Conservation (phyloP, 2,797 vertebrate genomes). For the Hipposideros larvatus region DNA sequence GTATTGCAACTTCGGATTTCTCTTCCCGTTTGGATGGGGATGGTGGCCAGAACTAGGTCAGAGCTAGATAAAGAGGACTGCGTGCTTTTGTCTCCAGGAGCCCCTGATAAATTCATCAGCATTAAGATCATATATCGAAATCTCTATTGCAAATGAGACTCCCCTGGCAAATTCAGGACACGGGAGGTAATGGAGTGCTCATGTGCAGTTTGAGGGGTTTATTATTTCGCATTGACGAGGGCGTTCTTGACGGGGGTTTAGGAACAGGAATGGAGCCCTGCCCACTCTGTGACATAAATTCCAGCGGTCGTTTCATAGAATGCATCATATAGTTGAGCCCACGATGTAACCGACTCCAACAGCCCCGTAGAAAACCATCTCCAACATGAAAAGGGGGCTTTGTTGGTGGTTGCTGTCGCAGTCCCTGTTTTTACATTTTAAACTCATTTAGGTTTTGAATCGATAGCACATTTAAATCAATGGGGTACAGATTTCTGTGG, state of each 20-base stretch:
- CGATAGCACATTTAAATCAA: not conserved
- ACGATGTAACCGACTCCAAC: fast-evolving
- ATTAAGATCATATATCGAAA: not conserved
- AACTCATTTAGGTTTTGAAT: constrained; percentile 3
- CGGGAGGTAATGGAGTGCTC: not conserved
- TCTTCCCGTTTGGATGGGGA: constrained; percentile 64
- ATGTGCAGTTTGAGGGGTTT: not conserved
- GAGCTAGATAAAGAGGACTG: constrained; percentile 15
- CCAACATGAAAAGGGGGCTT: not conserved
- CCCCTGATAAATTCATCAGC: not conserved
- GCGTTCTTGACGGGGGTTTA: not conserved
- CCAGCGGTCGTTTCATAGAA: not conserved
- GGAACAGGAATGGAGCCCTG: no score
- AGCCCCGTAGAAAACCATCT: not conserved
- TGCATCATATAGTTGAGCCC: not conserved
- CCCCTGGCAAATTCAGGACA: not conserved
- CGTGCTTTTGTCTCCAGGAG: not conserved
- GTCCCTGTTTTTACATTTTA: not conserved
- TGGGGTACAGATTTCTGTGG: not conserved
- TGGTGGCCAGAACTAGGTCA: constrained; percentile 77
- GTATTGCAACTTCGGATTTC: constrained; percentile 73
- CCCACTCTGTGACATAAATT: not conserved
- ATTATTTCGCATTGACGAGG: not conserved
- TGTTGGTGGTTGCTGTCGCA: not conserved
- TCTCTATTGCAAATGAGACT: constrained; percentile 1